These are phyloP conservation scores for Melanerpes formicivorus DNA, from an alignment of 2,113 vertebrate species.

Conservation along the genomic window DNA sequence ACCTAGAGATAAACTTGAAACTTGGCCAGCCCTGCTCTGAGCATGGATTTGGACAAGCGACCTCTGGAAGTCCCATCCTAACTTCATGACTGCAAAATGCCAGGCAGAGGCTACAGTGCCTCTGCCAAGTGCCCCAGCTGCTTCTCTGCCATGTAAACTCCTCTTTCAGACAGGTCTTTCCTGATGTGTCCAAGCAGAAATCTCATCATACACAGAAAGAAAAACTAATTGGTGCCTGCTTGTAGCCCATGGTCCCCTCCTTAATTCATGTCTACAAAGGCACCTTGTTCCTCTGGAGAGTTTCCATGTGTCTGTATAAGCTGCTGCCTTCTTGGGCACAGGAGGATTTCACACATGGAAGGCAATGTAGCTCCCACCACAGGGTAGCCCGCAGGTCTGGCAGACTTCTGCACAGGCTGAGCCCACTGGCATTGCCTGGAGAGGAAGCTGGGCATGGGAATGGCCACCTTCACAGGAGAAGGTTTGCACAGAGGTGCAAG, in stretches of 20 bases:
- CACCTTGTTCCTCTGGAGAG: background rate
- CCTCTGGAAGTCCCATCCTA: background rate
- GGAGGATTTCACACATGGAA: background rate
- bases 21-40: background rate
- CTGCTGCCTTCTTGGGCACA: rapidly evolving
- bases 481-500: background rate
- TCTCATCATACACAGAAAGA: background rate
- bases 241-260: rapidly evolving
- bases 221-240: background rate
- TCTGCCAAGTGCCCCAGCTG: background rate
- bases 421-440: background rate
- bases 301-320: rapidly evolving
- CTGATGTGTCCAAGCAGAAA: background rate
- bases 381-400: background rate
- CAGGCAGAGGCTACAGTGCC: background rate
- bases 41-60: background rate
- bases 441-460: background rate
- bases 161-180: background rate
- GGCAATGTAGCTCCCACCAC: background rate
- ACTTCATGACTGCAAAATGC: background rate
- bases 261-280: background rate
- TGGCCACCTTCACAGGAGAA: background rate
- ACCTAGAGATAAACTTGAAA: background rate
- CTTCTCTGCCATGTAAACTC: background rate
- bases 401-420: background rate